Evolutionary conservation across 2,113 vertebrate species (phyloP).

Genomic region (Oreocharis arfaki): DNA sequence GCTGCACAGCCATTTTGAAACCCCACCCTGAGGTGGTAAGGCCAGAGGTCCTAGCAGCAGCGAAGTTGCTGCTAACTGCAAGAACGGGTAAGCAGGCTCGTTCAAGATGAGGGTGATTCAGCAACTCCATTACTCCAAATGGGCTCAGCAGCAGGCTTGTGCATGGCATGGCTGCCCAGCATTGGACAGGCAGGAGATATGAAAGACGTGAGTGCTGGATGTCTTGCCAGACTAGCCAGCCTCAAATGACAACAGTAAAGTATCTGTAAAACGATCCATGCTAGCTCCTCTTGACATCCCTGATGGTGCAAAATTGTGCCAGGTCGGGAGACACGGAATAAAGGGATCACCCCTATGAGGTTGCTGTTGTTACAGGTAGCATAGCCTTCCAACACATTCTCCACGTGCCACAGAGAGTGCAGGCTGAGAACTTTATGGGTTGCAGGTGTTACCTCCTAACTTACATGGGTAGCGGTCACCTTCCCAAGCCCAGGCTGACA

Average conservation of each 20-base stretch:
- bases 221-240: background rate
- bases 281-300: background rate
- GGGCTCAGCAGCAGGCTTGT: background rate
- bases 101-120: background rate
- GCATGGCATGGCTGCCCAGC: background rate
- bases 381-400: background rate
- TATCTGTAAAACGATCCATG: rapidly evolving
- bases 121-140: background rate
- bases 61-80: background rate
- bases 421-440: too few species aligned
- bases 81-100: background rate
- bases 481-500: background rate
- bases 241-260: background rate
- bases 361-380: background rate
- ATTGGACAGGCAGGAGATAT: background rate
- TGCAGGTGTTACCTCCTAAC: background rate
- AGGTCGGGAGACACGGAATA: background rate
- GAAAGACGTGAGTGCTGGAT: background rate
- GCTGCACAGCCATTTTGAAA: background rate
- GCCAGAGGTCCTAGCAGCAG: background rate
- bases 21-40: background rate
- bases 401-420: background rate
- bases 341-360: background rate
- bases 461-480: background rate
- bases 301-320: background rate